Percentiles rank a stretch among this genome's conserved stretches.
These are phyloP conservation scores for Melinaea marsaeus DNA, from an alignment of 2,888 invertebrate genomes.

Conservation along the genomic window DNA sequence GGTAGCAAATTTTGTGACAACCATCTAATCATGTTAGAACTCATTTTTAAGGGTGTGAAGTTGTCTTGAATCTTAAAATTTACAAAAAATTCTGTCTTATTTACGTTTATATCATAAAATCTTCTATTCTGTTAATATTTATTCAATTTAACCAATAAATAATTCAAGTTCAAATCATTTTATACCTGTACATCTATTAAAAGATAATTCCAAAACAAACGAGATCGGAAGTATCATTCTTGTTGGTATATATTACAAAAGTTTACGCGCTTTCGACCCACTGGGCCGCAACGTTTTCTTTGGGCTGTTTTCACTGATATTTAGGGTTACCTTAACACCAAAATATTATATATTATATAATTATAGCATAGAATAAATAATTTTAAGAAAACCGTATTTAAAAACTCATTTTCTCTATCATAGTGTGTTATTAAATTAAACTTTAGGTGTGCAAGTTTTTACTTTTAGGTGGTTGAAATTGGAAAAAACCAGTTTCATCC, in stretches of 20 bases:
- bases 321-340: slow-evolving; percentile 16
- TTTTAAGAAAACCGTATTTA: not conserved
- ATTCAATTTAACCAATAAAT: too few species aligned
- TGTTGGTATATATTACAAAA: slow-evolving; percentile 32
- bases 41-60: too few species aligned
- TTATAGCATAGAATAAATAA: not conserved
- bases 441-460: too few species aligned
- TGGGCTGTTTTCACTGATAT: slow-evolving; percentile 37
- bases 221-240: not conserved
- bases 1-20: slow-evolving; percentile 59
- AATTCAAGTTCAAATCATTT: not conserved
- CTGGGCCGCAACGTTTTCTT: slow-evolving; percentile 40
- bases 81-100: too few species aligned
- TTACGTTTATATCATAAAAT: too few species aligned
- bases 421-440: too few species aligned
- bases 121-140: too few species aligned
- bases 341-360: not conserved
- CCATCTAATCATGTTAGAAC: slow-evolving; percentile 63
- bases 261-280: slow-evolving; percentile 39
- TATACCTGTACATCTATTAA: not conserved
- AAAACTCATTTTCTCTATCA: not conserved
- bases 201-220: slow-evolving; percentile 1
- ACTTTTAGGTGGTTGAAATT: not conserved
- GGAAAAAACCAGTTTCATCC: not conserved
- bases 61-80: too few species aligned